Conservation (phyloP, 2,888 invertebrate genomes). For the Myopa testacea region DNA sequence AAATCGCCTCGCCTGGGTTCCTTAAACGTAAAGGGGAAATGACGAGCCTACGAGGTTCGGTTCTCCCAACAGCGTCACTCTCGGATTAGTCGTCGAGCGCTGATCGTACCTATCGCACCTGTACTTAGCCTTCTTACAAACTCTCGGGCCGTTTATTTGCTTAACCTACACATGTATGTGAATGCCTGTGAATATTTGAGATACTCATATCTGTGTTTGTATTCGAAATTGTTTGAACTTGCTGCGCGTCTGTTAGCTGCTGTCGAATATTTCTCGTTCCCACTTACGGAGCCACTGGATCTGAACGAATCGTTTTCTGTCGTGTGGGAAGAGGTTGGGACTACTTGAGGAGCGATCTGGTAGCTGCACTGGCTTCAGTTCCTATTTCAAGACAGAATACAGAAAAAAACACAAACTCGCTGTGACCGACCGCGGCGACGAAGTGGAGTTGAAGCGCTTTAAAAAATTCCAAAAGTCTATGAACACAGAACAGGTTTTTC, state of each 20-base stretch:
- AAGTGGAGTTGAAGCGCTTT: slow-evolving; percentile 36
- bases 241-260: slow-evolving; percentile 40
- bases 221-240: slow-evolving; percentile 40
- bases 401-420: slow-evolving; percentile 61
- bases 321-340: slow-evolving; percentile 69
- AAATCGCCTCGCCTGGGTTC: slow-evolving; percentile 23
- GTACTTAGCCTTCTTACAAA: slow-evolving; percentile 51
- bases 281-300: slow-evolving; percentile 34
- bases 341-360: slow-evolving; percentile 69
- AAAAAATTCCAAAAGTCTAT: slow-evolving; percentile 37
- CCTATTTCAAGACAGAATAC: slow-evolving; percentile 68
- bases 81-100: slow-evolving; percentile 67
- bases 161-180: slow-evolving; percentile 24
- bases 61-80: slow-evolving; percentile 59
- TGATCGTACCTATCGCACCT: slow-evolving; percentile 68
- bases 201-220: slow-evolving; percentile 28
- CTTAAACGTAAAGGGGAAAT: too few species aligned
- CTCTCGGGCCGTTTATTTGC: slow-evolving; percentile 38
- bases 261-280: slow-evolving; percentile 51
- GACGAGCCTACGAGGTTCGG: slow-evolving; percentile 43
- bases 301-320: slow-evolving; percentile 48
- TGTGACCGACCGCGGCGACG: slow-evolving; percentile 29
- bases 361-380: slow-evolving; percentile 69
- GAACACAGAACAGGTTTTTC: slow-evolving; percentile 38
- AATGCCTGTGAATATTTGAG: slow-evolving; percentile 10